Evolutionary conservation across 2,797 vertebrate species (phyloP).

Genomic region (Paguma larvata): DNA sequence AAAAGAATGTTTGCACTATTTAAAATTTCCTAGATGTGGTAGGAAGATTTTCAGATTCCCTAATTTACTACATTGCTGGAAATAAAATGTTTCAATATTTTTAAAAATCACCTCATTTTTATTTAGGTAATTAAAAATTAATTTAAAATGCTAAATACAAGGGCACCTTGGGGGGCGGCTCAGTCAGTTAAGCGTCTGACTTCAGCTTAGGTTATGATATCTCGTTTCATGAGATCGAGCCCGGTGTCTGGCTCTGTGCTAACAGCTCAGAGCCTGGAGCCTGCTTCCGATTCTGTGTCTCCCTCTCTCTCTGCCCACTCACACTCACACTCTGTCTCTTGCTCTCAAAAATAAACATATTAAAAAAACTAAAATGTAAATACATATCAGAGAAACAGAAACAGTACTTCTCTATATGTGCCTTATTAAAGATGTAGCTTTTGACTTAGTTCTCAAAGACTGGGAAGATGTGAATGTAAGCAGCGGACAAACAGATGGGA

Average conservation of each 20-base stretch:
- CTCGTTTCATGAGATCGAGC: no score
- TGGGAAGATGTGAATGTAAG: not conserved
- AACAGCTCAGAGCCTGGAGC: no score
- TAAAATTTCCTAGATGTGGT: not conserved
- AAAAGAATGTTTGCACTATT: not conserved
- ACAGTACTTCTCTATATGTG: not conserved
- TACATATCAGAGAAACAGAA: not conserved
- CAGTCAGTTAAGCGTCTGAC: no score
- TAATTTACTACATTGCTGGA: not conserved
- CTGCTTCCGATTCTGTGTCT: no score
- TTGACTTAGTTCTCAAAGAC: not conserved
- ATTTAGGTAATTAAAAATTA: not conserved
- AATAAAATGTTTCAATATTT: constrained; percentile 18
- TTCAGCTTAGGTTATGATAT: no score
- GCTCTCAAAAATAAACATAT: no score
- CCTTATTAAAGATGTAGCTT: not conserved
- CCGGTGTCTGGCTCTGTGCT: no score
- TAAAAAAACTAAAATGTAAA: not conserved
- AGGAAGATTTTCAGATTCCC: not conserved
- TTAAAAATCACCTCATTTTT: not conserved
- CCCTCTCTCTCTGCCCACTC: no score
- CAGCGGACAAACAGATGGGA: not conserved
- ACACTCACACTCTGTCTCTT: no score
- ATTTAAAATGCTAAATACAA: no score
- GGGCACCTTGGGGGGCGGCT: no score